Evolutionary conservation across 2,797 vertebrate species (phyloP).

Genomic region (Thripadectes ignobilis): DNA sequence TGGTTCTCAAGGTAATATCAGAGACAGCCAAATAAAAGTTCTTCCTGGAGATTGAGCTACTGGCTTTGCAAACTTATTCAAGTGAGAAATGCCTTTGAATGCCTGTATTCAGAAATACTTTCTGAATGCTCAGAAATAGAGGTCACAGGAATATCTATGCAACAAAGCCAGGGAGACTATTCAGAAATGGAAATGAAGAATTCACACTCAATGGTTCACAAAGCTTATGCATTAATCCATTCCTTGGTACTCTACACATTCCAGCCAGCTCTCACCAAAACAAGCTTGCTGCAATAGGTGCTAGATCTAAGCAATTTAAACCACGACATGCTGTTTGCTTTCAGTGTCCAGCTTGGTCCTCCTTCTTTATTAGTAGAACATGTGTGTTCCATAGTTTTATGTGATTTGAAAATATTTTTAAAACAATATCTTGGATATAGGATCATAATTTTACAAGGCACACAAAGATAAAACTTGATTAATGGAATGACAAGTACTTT

Average conservation of each 20-base stretch:
- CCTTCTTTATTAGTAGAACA: not conserved
- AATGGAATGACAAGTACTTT: not conserved
- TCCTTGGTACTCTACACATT: not conserved
- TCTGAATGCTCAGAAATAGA: not conserved
- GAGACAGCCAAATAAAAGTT: not conserved
- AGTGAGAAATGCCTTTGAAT: not conserved
- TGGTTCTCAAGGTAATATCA: not conserved
- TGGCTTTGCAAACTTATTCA: not conserved
- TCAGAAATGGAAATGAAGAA: not conserved
- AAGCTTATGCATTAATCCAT: not conserved
- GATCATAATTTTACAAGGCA: not conserved
- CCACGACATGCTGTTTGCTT: not conserved
- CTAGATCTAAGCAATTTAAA: not conserved
- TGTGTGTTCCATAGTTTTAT: not conserved
- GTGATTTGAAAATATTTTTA: not conserved
- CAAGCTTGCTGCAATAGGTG: not conserved
- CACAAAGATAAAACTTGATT: not conserved
- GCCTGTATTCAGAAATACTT: not conserved
- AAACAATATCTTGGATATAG: not conserved
- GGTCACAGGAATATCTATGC: not conserved
- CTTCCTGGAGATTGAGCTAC: not conserved
- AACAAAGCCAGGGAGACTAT: not conserved
- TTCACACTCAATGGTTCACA: not conserved
- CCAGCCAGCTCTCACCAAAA: not conserved
- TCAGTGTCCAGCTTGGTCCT: not conserved